phyloP scores from a whole-genome alignment of 2,113 vertebrate genomes.

The Myrmecobius fasciatus region DNA sequence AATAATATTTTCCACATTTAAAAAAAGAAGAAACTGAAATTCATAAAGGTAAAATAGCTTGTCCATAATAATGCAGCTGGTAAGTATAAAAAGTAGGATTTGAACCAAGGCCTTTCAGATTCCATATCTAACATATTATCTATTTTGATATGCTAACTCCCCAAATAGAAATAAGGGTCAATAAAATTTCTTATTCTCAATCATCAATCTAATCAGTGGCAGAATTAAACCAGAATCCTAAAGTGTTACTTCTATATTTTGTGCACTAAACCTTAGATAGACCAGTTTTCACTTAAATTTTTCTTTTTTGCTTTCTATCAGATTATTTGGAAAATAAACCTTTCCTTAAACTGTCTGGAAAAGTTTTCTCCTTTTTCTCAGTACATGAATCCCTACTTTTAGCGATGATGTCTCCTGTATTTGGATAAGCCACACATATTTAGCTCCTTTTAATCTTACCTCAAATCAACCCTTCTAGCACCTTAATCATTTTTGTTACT shows the following conservation, averaged over 20 bases:
- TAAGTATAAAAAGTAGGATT: neutral
- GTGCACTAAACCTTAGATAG: neutral
- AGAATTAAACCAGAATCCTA: slow-evolving; percentile 37
- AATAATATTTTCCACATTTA: neutral
- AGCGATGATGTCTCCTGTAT: slow-evolving; percentile 10
- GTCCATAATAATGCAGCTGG: neutral
- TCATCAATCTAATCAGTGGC: neutral
- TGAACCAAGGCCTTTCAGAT: neutral
- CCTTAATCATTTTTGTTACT: slow-evolving; percentile 77
- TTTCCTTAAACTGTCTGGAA: slow-evolving; percentile 55
- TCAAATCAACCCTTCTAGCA: slow-evolving; percentile 64
- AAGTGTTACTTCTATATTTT: slow-evolving; percentile 35
- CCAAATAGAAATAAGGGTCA: neutral
- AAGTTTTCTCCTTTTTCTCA: slow-evolving; percentile 51
- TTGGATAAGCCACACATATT: slow-evolving; percentile 71
- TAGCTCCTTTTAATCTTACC: slow-evolving; percentile 71
- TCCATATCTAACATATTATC: neutral
- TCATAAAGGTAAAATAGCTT: slow-evolving; percentile 16
- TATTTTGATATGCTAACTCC: neutral
- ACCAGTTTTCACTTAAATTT: neutral
- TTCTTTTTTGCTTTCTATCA: slow-evolving; percentile 26
- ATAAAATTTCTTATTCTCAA: slow-evolving; percentile 11
- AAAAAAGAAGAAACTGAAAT: neutral
- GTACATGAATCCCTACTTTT: slow-evolving; percentile 41
- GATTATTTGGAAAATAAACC: slow-evolving; percentile 31